These are phyloP conservation scores for Acanthurus leucopareius DNA, from an alignment of 2,797 vertebrate species.

Conservation along the genomic window DNA sequence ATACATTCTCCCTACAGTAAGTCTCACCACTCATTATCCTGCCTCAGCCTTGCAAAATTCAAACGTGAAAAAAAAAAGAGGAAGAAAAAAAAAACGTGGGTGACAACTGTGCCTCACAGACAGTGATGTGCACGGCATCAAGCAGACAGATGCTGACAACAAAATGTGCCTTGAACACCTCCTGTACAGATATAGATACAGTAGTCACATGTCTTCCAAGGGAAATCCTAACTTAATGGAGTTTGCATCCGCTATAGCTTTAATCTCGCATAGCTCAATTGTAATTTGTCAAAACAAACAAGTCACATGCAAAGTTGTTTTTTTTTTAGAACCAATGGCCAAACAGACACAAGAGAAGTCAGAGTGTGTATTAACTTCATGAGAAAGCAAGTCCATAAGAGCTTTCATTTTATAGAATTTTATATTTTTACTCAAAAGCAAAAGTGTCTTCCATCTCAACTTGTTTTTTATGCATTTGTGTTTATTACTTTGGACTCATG, in stretches of 20 bases:
- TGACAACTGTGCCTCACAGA: conserved; percentile 58
- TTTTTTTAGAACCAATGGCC: not conserved
- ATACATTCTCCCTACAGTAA: conserved; percentile 86
- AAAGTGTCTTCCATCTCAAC: not conserved
- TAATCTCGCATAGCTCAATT: conserved; percentile 4
- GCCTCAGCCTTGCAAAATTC: conserved; percentile 48
- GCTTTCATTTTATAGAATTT: not conserved
- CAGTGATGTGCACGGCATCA: conserved; percentile 36
- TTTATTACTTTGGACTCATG: not conserved
- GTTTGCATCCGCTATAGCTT: not conserved
- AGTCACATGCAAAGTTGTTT: conserved; percentile 2
- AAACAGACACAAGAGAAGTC: not conserved
- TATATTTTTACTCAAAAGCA: not conserved
- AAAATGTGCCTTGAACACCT: conserved; percentile 52
- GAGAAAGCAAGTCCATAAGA: not conserved
- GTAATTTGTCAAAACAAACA: conserved; percentile 26
- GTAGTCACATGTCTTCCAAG: conserved; percentile 26
- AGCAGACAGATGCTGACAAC: conserved; percentile 54
- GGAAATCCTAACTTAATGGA: conserved; percentile 27
- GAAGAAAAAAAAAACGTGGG: conserved; percentile 26
- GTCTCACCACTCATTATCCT: conserved; percentile 74
- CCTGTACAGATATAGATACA: conserved; percentile 32
- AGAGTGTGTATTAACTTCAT: conserved; percentile 5
- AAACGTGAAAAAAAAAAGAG: conserved; percentile 21
- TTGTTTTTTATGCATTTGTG: not conserved